These are phyloP conservation scores for Anodontia alba DNA, from an alignment of 2,888 invertebrate genomes.

Conservation along the genomic window DNA sequence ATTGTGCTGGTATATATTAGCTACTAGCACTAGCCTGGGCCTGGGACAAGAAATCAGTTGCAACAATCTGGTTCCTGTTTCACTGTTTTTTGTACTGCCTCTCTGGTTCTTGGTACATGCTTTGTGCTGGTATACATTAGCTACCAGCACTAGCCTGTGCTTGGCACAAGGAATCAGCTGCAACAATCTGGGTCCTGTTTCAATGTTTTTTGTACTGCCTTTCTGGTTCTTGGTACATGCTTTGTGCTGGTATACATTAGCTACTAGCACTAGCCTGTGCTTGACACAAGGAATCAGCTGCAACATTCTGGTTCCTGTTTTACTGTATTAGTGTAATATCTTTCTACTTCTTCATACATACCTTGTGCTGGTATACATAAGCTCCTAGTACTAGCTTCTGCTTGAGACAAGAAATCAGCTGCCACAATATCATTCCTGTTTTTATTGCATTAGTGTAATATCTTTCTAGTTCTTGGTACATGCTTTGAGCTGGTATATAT, in stretches of 20 bases:
- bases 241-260: constrained; percentile 1
- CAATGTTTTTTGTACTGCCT: no score
- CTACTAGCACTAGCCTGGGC: neutral
- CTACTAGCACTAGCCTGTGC: neutral
- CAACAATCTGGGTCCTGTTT: no score
- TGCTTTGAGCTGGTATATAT: constrained; percentile 16
- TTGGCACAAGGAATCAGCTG: neutral
- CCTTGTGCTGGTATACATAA: no score
- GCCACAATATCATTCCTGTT: no score
- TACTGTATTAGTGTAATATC: no score
- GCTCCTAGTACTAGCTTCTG: no score
- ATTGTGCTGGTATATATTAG: constrained; percentile 4
- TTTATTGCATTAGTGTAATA: no score
- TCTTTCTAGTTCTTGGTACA: constrained; percentile 21
- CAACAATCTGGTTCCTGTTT: no score
- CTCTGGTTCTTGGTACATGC: constrained; percentile 23
- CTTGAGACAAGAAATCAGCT: no score
- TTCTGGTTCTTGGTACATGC: constrained; percentile 23
- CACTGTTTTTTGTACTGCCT: no score
- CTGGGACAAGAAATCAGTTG: neutral
- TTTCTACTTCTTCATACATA: no score
- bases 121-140: constrained; percentile 20
- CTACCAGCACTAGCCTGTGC: neutral
- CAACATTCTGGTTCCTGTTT: no score
- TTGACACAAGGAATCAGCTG: neutral